Base-by-base conservation (phyloP, 1,140 invertebrate genomes). In the Magallana ariakensis region DNA sequence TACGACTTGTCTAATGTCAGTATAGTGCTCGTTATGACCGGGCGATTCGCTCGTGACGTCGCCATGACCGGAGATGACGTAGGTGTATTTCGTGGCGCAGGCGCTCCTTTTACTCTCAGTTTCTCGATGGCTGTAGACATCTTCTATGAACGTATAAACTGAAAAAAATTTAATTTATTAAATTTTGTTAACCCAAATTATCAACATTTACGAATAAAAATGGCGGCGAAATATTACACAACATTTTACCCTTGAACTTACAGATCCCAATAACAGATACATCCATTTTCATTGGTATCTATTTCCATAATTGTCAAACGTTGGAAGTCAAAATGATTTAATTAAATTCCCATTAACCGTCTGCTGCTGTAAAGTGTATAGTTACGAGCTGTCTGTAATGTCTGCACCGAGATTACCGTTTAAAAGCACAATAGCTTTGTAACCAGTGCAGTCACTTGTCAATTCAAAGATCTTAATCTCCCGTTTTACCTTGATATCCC, bases 1-100 rank as follows among this genome's bases (percentile, higher is more conserved):
- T 89, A 89, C 0, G 88, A 89, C 55, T 86, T 89, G 16, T 89
- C 88, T 55, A 89, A 26, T 13, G 88, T 57, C 22, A 87, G 84
- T 13, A 89, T 57, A 5, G 66, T 89, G 26, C 58, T 84, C 8
- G 85, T 75, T 53, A 85, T 85, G 7, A 75, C 22, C 13, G 82
- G 62, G 11, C 85, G 80, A 46, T 83, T 89, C 8, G 88, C 83
- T 56, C 66, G 86, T 75, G 60, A 87, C 19, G 82, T 87, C 55
- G 88, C 83, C 85, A 88, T 54, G 53, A 89, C 22, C 0, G 88
- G 88, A 22, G 85, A 86, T 46, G 87, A 86, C 11, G 82, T 57
- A 15, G 88, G 85, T 0, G 88, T 58, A 54, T 89, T 89, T 62
- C 85, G 54, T 8, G 88, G 88, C 22, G 88, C 88, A 13, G 88